Evolutionary conservation across 2,113 vertebrate species (phyloP), one percentile per base, ranked within the genome.

Genomic region (Anseranas semipalmata): DNA sequence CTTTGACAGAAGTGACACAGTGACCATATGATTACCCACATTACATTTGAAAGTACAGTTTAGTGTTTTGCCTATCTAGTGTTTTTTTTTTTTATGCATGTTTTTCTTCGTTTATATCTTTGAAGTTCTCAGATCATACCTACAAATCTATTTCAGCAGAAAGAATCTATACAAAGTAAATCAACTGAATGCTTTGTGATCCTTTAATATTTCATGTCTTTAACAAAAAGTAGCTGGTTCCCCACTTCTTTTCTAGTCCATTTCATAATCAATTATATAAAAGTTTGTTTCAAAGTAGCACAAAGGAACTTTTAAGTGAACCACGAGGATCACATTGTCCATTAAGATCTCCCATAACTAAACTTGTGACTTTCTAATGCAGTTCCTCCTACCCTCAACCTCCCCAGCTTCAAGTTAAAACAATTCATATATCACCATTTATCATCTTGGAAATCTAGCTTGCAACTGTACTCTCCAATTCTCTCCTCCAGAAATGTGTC

Each of bases 401-500:
- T 85, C 50, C 45, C 13, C 75, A 89, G 25, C 41, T 60, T 94
- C 65, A 95, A 96, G 93, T 97, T 87, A 96, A 97, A 97, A 96
- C 74, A 96, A 73, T 94, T 93, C 62, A 39, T 96, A 15, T 72
- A 81, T 90, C 67, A 91, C 33, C 60, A 83, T 96, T 97, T 97
- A 89, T 97, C 93, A 89, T 94, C 21, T 85, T 68, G 78, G 62
- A 97, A 96, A 92, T 94, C 93, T 93, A 93, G 50, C 53, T 88
- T 25, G 17, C 55, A 92, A 91, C 45, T 81, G n/a, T 70, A 79
- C 25, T 95, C 79, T 94, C 37, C 68, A 91, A 91, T 79, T 94
- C 86, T 95, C 76, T 95, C 46, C 74, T 96, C 70, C 85, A 94
- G 91, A 96, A 95, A 80, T 85, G 53, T 96, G 91, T 97, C 94